Conservation (phyloP, 2,888 invertebrate genomes). For the Phragmatobia fuliginosa region DNA sequence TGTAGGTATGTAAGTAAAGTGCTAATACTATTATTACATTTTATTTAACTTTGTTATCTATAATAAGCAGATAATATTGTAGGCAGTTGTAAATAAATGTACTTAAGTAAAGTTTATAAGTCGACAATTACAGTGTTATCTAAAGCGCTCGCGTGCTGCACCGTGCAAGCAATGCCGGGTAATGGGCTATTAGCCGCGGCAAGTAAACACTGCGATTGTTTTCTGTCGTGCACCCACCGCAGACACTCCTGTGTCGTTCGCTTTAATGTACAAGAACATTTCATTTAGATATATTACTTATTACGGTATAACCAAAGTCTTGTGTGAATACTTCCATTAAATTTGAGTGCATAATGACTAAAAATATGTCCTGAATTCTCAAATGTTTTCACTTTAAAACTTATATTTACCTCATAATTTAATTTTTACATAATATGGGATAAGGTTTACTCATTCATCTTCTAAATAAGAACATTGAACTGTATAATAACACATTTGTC, state of each 20-base stretch:
- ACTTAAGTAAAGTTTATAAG: conserved; percentile 17
- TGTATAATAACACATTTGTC: no score
- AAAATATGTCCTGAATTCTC: neutral
- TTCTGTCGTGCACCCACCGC: conserved; percentile 56
- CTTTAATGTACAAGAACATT: conserved; percentile 3
- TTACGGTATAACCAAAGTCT: neutral
- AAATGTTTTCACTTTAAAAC: neutral
- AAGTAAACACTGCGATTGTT: conserved; percentile 71
- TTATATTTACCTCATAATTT: neutral
- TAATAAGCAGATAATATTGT: neutral
- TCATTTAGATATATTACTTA: neutral
- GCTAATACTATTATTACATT: neutral
- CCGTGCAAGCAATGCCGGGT: conserved; percentile 48
- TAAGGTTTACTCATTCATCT: no score
- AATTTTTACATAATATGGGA: neutral
- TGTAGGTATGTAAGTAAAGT: neutral
- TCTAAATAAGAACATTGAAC: no score
- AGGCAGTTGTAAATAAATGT: neutral
- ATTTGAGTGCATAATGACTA: neutral
- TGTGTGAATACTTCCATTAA: neutral
- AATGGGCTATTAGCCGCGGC: conserved; percentile 67
- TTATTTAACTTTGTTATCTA: neutral
- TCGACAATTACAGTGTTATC: conserved; percentile 33
- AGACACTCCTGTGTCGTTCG: conserved; percentile 14
- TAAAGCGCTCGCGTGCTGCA: conserved; percentile 42